These are phyloP conservation scores for Poecilus cupreus DNA, from an alignment of 2,888 invertebrate species.

Conservation along the genomic window DNA sequence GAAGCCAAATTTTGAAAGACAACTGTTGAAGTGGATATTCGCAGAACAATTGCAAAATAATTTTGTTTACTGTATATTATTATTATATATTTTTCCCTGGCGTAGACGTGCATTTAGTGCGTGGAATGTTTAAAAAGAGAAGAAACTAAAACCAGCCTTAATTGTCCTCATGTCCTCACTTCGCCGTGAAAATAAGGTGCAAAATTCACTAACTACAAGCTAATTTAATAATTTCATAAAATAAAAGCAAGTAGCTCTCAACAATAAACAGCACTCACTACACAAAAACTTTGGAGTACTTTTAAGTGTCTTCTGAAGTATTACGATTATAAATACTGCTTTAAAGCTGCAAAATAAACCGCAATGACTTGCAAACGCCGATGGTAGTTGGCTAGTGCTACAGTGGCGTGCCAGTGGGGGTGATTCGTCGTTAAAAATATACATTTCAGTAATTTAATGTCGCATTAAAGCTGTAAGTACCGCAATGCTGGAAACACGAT, in stretches of 20 bases:
- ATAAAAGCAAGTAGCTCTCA: not conserved
- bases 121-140: too few species aligned
- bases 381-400: not conserved
- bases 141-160: too few species aligned
- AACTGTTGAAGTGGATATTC: too few species aligned
- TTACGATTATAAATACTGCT: slow-evolving; percentile 20
- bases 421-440: slow-evolving; percentile 10
- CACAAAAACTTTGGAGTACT: not conserved
- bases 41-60: too few species aligned
- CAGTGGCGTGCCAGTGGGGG: slow-evolving; percentile 7
- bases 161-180: too few species aligned
- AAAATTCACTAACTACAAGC: not conserved
- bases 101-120: too few species aligned
- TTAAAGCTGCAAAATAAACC: not conserved
- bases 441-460: slow-evolving; percentile 45
- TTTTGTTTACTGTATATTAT: too few species aligned
- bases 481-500: slow-evolving; percentile 29
- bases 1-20: too few species aligned
- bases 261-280: slow-evolving; percentile 11
- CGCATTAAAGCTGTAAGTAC: slow-evolving; percentile 42
- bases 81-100: too few species aligned
- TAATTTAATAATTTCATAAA: not conserved
- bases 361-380: slow-evolving; percentile 28
- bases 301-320: not conserved
- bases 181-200: too few species aligned